Base-by-base conservation (phyloP, 2,797 vertebrate species). In the Sebastes diaconus region DNA sequence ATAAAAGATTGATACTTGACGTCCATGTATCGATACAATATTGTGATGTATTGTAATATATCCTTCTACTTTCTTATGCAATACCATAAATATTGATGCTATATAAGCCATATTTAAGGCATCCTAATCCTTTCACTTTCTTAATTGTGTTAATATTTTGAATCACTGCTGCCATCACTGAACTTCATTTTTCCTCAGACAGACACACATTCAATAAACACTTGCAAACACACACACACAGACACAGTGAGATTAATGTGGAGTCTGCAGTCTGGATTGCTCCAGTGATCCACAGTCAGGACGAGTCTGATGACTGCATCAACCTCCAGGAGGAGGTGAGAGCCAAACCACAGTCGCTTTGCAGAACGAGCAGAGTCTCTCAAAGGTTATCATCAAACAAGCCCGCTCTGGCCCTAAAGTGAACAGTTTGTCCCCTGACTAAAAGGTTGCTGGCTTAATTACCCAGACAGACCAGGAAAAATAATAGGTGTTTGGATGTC, bases 261-360 rank as follows among this genome's bases (percentile, higher is more conserved):
- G 86, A 91, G 88, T 80, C 89, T 88, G 81, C 54, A 75, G 88
- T 85, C 83, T 91, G 90, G 75, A 74, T 66, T 50, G 78, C 84
- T 79, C 54, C 76, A 72, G 65, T 61, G 82, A 85, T 90, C 84
- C 82, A 85, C 71, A 81, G 83, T 90, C 80, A 57, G 80, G 81
- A 80, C 2, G 8, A 81, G 60, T 65, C 70, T 84, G 70, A 86
- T 24, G 79, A 83, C 85, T 83, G 77, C 57, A 78, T 75, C 84
- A 58, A 78, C 83, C 79, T 89, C 85, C 70, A 76, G 59, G 60
- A 65, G 77, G 77, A 68, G 75, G 60, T 8, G 57, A 73, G 54
- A 82, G 83, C 86, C 88, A 90, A 89, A 87, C 86, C 85, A 77
- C 81, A 85, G 74, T 72, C 46, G 20, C 83, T 74, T 20, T 65